Percentiles rank a stretch among this genome's conserved stretches.
phyloP scores from a whole-genome alignment of 2,797 vertebrate genomes.

The Catamblyrhynchus diadema region DNA sequence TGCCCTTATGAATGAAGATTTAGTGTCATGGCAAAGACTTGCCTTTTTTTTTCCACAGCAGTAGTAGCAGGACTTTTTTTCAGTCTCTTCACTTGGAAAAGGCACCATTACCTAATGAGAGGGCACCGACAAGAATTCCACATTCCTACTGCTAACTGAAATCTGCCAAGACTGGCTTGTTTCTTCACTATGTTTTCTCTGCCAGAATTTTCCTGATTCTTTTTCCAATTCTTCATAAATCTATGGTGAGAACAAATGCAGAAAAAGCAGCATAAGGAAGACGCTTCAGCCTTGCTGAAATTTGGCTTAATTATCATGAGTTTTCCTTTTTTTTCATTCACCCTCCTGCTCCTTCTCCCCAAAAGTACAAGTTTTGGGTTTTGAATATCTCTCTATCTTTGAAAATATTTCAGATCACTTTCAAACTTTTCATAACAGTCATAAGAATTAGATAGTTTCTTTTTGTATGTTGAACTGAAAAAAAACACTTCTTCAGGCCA shows the following conservation, averaged over 20 bases:
- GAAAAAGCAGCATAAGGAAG: conserved; percentile 65
- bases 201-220: conserved; percentile 66
- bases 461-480: neutral
- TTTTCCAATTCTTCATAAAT: conserved; percentile 57
- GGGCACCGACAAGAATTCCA: conserved; percentile 49
- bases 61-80: conserved; percentile 21
- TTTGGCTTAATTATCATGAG: conserved; percentile 57
- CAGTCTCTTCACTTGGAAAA: conserved; percentile 42
- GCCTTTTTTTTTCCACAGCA: neutral
- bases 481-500: neutral
- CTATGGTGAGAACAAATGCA: conserved; percentile 66
- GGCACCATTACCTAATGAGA: conserved; percentile 59
- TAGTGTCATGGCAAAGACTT: neutral
- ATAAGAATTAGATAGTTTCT: neutral
- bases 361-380: conserved; percentile 31
- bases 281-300: conserved; percentile 47
- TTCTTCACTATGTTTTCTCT: conserved; percentile 42
- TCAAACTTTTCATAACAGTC: neutral
- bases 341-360: conserved; percentile 50
- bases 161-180: conserved; percentile 65
- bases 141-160: conserved; percentile 57
- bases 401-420: conserved; percentile 28
- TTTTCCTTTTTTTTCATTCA: conserved; percentile 41
- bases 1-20: conserved; percentile 1
- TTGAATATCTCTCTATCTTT: conserved; percentile 6